Conservation (phyloP, 2,113 vertebrate genomes). For the Aplodontia rufa region DNA sequence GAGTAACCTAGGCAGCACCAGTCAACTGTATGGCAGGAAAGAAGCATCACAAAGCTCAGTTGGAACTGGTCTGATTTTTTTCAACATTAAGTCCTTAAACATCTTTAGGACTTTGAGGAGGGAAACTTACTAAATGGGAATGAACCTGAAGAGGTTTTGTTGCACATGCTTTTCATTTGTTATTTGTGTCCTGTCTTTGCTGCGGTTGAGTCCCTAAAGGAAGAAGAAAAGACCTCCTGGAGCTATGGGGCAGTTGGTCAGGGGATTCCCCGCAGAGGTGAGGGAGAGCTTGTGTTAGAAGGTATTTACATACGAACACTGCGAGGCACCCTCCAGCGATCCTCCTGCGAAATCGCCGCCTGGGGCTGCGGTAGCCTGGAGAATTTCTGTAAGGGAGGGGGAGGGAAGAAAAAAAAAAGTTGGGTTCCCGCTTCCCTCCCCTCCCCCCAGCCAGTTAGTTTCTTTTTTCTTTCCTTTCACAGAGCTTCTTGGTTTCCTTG, state of each 20-base stretch:
- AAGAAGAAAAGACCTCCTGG: not conserved
- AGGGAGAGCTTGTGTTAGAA: not conserved
- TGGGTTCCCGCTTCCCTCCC: not conserved
- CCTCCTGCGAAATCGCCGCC: not conserved
- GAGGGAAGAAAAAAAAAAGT: not conserved
- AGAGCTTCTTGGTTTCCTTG: not conserved
- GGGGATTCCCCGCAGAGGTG: not conserved
- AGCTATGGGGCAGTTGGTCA: not conserved
- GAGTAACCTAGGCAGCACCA: constrained; percentile 91
- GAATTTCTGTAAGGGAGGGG: not conserved
- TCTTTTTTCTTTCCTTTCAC: not conserved
- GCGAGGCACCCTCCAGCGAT: not conserved
- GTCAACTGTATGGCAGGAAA: constrained; percentile 86
- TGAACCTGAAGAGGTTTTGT: not conserved
- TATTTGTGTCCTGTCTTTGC: not conserved
- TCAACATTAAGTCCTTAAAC: constrained; percentile 62
- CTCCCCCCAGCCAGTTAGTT: not conserved
- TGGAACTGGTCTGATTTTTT: constrained; percentile 76
- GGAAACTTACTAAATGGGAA: constrained; percentile 57
- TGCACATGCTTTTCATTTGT: not conserved
- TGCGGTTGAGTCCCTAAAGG: not conserved
- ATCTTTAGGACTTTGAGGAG: constrained; percentile 62
- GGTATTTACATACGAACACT: not conserved
- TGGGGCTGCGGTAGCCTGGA: not conserved
- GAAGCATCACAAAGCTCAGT: constrained; percentile 73